Base-by-base conservation (phyloP, 2,888 invertebrate genomes). In the Eupithecia inturbata region DNA sequence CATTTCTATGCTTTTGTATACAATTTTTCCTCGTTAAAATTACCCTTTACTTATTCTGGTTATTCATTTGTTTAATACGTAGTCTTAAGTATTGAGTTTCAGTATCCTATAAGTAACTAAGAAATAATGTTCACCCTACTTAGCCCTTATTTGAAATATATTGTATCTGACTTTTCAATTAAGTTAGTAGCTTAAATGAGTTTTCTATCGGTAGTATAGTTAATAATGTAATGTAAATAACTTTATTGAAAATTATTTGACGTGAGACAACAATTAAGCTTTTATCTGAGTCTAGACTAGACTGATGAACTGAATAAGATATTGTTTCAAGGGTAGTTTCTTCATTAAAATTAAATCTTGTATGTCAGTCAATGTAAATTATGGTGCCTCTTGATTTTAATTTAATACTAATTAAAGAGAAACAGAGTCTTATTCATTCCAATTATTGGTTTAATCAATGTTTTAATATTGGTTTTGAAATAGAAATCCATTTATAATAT, bases 231-330 rank as follows among this genome's bases (percentile, higher is more conserved):
- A n/a, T n/a, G n/a, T n/a, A n/a, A n/a, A n/a, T n/a, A n/a, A 22
- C 7, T 9, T 62, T 45, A 63, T 41, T 62, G 31, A 14, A 63
- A 31, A 63, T 41, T 6, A 62, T 31, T 45, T 45, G 31, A 62
- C 41, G 45, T 69, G 28, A 60, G 28, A 19, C 41, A 62, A 62
- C 41, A 62, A 62, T 19, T 31, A 60, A 69, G 62, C n/a, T 16
- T 62, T 1, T 53, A 22, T 57, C n/a, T 22, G 31, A 41, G 69
- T 70, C 69, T 62, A 70, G 69, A 62, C 39, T 31, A 33, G 57
- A 53, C 57, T 60, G 28, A 39, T 70, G 69, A 62, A 12, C 45
- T 70, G 63, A 49, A 45, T n/a, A 16, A 66, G 16, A 64, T 70
- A 14, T 39, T 68, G 39, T 63, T 33, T 45, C 33, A 63, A 64